Conservation (phyloP, 1,140 invertebrate genomes). For the Ceratitis capitata region DNA sequence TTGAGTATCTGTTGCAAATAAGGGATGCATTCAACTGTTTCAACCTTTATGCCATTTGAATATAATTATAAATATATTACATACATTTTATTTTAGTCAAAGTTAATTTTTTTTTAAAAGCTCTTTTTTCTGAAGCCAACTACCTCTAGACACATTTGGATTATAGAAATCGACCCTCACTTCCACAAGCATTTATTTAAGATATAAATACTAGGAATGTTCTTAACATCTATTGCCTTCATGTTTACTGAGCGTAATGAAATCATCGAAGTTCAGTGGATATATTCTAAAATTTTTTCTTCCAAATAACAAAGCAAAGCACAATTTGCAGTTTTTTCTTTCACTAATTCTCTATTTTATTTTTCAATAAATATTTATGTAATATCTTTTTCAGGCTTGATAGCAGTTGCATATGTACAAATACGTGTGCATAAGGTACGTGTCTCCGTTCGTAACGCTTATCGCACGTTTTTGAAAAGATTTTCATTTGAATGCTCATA, state of each 20-base stretch:
- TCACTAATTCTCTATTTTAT: not conserved
- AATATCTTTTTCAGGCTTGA: not conserved
- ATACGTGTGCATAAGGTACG: too few relatives aligned
- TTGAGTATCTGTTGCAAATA: too few relatives aligned
- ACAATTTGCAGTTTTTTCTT: not conserved
- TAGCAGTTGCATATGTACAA: too few relatives aligned
- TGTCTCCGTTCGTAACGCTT: not conserved
- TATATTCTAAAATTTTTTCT: not conserved
- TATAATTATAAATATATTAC: too few relatives aligned
- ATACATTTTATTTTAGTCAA: too few relatives aligned
- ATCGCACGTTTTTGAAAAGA: slow-evolving; percentile 30
- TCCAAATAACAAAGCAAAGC: not conserved
- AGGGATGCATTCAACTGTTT: too few relatives aligned
- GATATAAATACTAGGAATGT: not conserved
- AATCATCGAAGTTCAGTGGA: not conserved
- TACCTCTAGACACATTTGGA: too few relatives aligned
- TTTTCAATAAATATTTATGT: slow-evolving; percentile 12
- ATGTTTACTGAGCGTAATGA: not conserved
- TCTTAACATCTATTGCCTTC: not conserved
- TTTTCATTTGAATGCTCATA: slow-evolving; percentile 3
- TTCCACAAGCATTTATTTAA: too few relatives aligned
- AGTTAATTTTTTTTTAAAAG: too few relatives aligned
- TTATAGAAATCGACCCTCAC: too few relatives aligned
- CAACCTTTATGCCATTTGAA: too few relatives aligned
- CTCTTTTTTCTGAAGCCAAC: too few relatives aligned